These are phyloP conservation scores for Ceramica pisi DNA, from an alignment of 2,888 invertebrate genomes.

Conservation along the genomic window DNA sequence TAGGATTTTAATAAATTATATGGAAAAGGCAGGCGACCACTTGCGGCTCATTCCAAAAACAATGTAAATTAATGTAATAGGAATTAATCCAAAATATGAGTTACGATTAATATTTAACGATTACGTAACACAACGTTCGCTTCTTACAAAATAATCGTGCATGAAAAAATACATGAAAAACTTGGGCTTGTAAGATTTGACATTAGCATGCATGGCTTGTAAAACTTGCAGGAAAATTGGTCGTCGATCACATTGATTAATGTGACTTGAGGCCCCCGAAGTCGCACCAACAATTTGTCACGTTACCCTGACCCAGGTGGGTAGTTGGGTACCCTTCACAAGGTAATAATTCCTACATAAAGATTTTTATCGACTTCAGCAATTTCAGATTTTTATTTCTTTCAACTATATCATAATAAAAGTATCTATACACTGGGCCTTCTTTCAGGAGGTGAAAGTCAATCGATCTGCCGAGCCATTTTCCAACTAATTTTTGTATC, in stretches of 20 bases:
- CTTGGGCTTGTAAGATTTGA: neutral
- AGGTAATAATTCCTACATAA: neutral
- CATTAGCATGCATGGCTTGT: neutral
- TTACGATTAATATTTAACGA: neutral
- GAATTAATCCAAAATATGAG: too few species aligned
- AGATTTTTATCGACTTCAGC: neutral
- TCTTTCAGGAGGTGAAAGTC: too few species aligned
- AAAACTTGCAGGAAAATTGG: neutral
- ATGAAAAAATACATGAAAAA: too few species aligned
- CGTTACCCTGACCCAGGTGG: neutral
- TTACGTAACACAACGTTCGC: neutral
- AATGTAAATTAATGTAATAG: too few species aligned
- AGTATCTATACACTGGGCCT: neutral
- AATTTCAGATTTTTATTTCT: neutral
- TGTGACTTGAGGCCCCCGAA: neutral
- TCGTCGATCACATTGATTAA: conserved; percentile 21
- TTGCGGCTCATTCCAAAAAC: too few species aligned
- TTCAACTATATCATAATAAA: neutral
- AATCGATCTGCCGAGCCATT: too few species aligned
- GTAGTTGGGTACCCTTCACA: neutral
- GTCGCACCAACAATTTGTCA: conserved; percentile 6
- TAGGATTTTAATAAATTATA: neutral
- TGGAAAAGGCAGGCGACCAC: too few species aligned
- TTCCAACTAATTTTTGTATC: too few species aligned
- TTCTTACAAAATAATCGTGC: too few species aligned